phyloP scores from a whole-genome alignment of 2,888 invertebrate species.

The Cephus rjabovi region DNA sequence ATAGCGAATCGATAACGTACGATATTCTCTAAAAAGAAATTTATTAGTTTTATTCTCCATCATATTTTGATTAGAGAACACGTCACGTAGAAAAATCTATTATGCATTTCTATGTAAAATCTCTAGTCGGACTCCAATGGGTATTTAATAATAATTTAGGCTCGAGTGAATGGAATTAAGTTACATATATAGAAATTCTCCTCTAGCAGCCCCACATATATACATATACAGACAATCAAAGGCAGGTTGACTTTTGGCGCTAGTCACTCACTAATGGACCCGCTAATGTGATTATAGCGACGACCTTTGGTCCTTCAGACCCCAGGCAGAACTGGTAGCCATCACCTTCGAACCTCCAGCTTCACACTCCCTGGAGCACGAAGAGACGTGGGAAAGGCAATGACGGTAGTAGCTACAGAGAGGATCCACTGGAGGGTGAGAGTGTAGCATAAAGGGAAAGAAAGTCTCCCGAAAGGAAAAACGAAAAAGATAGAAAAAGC shows the following conservation, averaged over 20 bases:
- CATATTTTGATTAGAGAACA: neutral
- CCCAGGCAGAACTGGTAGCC: neutral
- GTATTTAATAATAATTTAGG: neutral
- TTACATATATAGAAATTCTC: neutral
- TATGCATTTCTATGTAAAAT: neutral
- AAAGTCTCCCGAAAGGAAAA: neutral
- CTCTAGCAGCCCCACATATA: neutral
- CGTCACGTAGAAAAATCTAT: neutral
- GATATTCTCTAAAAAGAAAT: neutral
- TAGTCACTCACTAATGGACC: slow-evolving; percentile 29
- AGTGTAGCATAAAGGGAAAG: neutral
- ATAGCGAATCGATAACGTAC: neutral
- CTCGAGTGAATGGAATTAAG: neutral
- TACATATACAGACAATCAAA: slow-evolving; percentile 17
- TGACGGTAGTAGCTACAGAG: neutral
- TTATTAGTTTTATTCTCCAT: neutral
- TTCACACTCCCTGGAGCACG: neutral
- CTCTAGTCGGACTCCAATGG: neutral
- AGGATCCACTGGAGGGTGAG: neutral
- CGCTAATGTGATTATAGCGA: slow-evolving; percentile 26
- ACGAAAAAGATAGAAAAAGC: neutral
- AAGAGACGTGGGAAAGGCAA: neutral
- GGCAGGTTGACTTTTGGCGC: slow-evolving; percentile 24
- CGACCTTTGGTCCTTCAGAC: slow-evolving; percentile 15
- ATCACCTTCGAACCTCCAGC: neutral